Evolutionary conservation across 2,888 invertebrate genomes (phyloP), one percentile per base, ranked within the genome.

Genomic region (Leucophenga maculata): DNA sequence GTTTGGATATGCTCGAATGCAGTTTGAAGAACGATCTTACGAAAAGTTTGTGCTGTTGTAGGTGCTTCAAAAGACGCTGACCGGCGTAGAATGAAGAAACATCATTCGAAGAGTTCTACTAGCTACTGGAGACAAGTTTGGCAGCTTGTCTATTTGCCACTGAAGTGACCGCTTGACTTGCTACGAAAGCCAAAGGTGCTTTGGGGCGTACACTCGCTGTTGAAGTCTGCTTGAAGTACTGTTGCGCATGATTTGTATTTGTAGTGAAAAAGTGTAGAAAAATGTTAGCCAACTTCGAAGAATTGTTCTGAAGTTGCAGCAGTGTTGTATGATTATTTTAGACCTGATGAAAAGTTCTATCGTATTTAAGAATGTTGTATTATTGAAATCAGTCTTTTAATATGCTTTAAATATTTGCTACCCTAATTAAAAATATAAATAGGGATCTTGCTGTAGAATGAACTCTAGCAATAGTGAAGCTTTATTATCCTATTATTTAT

Each of bases 1-100:
- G 84, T 81, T 81, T 82, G 80, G 80, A 73, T 78, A 81, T 82
- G 80, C 82, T 80, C 80, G 80, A 75, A 71, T 70, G 84, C 82
- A 60, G 18, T 60, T 60, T 60, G 20, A 60, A 60, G 60, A 39
- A 39, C 39, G 39, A 39, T 39, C 39, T 39, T 6, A 6, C 39
- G 11, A 11, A 39, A 11, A 39, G 39, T n/a, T 50, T 50, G 50
- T 50, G 62, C n/a, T 46, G 48, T 64, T 77, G 82, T 80, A 82
- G 80, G 83, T 80, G 80, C 80, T 76, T 80, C 76, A 81, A 75
- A 78, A 83, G 77, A 72, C 71, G 74, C 75, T 74, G 78, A 77
- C 77, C 78, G 74, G 69, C 74, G 69, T 62, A 65, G n/a, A 50
- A 50, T 4, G 16, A n/a, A 50, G 6, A 18, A 18, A n/a, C 62